Conservation (phyloP, 2,113 vertebrate species). For the Cepphus grylle region DNA sequence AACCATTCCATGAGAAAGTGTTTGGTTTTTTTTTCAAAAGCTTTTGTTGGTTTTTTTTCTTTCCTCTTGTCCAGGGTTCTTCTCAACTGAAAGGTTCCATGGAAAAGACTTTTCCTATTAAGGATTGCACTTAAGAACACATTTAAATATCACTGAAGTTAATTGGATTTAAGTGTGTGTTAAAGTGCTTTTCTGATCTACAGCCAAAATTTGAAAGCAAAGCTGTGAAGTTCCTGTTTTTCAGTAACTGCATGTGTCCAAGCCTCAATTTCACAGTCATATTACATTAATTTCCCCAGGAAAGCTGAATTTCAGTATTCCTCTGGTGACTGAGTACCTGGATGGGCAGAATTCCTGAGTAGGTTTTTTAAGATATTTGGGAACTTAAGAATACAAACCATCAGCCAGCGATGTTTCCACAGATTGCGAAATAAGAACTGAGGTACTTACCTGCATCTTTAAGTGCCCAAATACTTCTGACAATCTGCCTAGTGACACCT, state of each 20-base stretch:
- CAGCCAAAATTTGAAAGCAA: not conserved
- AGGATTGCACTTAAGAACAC: not conserved
- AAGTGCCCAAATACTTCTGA: not conserved
- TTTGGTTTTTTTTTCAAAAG: not conserved
- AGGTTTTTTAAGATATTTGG: not conserved
- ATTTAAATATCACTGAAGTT: not conserved
- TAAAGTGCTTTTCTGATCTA: slow-evolving; percentile 7
- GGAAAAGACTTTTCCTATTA: not conserved
- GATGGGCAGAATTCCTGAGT: not conserved
- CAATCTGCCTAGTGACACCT: not conserved
- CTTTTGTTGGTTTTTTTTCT: not conserved
- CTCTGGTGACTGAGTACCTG: not conserved
- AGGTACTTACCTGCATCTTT: not conserved
- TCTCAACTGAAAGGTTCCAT: not conserved
- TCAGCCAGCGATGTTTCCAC: not conserved
- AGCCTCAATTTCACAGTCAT: not conserved
- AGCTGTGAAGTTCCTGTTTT: not conserved
- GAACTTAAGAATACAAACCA: not conserved
- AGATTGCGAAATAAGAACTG: not conserved
- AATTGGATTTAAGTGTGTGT: not conserved
- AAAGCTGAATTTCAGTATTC: not conserved
- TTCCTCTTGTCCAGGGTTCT: not conserved
- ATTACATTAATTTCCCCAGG: not conserved
- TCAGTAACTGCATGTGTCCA: not conserved
- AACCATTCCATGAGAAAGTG: not conserved